These are phyloP conservation scores for Yoshiicerus persimilis DNA, from an alignment of 1,140 invertebrate species.

Conservation along the genomic window DNA sequence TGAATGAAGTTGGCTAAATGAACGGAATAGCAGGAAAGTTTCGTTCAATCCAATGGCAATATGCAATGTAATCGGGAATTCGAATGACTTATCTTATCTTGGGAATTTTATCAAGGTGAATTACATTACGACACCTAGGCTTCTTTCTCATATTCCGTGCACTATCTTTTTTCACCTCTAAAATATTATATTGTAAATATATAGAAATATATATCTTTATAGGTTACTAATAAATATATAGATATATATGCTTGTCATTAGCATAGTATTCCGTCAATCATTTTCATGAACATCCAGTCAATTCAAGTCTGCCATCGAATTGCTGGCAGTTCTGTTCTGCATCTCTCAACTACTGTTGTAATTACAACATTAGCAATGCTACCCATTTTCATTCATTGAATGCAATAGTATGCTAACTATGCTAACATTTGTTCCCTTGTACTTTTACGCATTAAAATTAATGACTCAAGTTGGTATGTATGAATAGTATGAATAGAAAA, in stretches of 20 bases:
- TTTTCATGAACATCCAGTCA: background rate
- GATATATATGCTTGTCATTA: background rate
- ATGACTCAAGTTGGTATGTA: background rate
- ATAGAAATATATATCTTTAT: too few species aligned
- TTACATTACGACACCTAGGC: background rate
- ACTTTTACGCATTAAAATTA: background rate
- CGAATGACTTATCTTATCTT: slow-evolving; percentile 3
- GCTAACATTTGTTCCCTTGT: background rate
- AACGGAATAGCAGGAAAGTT: background rate
- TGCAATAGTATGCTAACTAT: too few species aligned
- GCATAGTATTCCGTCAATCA: background rate
- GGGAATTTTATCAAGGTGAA: slow-evolving; percentile 17
- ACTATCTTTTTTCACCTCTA: background rate
- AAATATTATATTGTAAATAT: background rate
- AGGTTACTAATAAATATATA: background rate
- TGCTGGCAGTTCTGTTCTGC: too few species aligned
- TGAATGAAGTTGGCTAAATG: background rate
- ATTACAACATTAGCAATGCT: background rate
- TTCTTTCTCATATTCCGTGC: background rate
- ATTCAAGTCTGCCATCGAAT: background rate
- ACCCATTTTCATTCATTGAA: background rate
- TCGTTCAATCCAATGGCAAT: background rate
- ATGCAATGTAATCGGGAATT: background rate
- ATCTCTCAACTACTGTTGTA: too few species aligned
- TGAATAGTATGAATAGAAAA: background rate